Evolutionary conservation across 1,140 invertebrate species (phyloP).

Genomic region (Kradibia gibbosae): DNA sequence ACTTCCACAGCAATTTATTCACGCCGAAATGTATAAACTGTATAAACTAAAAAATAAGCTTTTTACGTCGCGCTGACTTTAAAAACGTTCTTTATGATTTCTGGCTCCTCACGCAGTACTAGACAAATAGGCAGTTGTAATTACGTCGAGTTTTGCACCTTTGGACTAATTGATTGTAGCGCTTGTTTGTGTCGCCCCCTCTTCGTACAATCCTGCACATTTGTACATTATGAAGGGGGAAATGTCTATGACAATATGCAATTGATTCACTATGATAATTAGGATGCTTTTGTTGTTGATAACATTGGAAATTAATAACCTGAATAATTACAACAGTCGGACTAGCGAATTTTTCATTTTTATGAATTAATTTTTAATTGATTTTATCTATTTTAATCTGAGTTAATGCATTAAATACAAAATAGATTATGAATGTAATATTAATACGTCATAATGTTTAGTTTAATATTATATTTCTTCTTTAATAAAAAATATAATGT

Average conservation of each 20-base stretch:
- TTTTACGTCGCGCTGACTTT: slow-evolving; percentile 24
- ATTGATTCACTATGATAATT: background rate
- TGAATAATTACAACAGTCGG: background rate
- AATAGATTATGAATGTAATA: too few species aligned
- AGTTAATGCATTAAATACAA: too few species aligned
- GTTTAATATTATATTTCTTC: too few species aligned
- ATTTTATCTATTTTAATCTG: too few species aligned
- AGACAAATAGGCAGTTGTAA: background rate
- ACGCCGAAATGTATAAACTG: too few species aligned
- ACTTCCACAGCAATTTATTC: too few species aligned
- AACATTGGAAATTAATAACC: background rate
- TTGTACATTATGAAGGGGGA: slow-evolving; percentile 18
- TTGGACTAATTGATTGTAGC: slow-evolving; percentile 17
- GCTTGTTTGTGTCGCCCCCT: background rate
- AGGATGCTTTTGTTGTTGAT: background rate
- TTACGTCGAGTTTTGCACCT: background rate
- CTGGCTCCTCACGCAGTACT: too few species aligned
- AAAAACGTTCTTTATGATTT: background rate
- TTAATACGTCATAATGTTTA: too few species aligned
- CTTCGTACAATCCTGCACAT: background rate
- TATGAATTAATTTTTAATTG: background rate
- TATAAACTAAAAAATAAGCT: background rate
- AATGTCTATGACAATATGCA: background rate
- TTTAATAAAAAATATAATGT: too few species aligned
- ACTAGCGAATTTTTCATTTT: background rate